These are phyloP conservation scores for Calameuta filiformis DNA, from an alignment of 2,888 invertebrate species.

Conservation along the genomic window DNA sequence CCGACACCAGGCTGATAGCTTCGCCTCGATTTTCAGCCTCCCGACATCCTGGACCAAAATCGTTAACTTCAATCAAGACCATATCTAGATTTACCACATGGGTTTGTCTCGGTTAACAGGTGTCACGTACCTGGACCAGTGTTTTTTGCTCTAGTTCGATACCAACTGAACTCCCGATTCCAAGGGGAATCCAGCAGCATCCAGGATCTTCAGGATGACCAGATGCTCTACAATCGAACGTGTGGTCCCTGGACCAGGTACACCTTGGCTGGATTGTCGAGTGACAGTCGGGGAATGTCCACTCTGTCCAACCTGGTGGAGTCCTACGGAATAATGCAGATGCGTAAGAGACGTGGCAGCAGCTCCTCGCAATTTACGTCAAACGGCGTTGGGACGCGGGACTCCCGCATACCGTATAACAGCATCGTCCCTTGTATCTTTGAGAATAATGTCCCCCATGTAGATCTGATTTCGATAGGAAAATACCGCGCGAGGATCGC, in stretches of 20 bases:
- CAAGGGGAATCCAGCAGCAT: neutral
- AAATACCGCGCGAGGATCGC: constrained; percentile 38
- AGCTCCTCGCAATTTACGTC: constrained; percentile 61
- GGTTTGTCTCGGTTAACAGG: neutral
- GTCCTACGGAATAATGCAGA: constrained; percentile 46
- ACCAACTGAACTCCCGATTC: neutral
- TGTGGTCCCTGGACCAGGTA: constrained; percentile 2
- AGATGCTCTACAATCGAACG: neutral
- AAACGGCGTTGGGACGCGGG: constrained; percentile 45
- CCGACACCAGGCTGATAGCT: neutral
- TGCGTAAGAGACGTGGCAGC: constrained; percentile 52
- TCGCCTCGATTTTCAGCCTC: neutral
- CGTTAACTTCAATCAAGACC: neutral
- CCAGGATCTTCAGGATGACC: neutral
- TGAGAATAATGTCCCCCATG: constrained; percentile 3
- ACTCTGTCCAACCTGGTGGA: neutral
- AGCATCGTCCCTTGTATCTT: constrained; percentile 1
- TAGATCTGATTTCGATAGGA: constrained; percentile 38
- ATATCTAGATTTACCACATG: neutral
- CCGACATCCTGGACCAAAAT: neutral
- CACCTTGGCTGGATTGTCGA: neutral
- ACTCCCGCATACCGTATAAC: constrained; percentile 28
- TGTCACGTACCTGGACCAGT: neutral
- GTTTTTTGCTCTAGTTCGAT: neutral
- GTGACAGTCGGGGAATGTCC: constrained; percentile 14